Conservation (phyloP, 1,140 invertebrate genomes). For the Kradibia gibbosae region DNA sequence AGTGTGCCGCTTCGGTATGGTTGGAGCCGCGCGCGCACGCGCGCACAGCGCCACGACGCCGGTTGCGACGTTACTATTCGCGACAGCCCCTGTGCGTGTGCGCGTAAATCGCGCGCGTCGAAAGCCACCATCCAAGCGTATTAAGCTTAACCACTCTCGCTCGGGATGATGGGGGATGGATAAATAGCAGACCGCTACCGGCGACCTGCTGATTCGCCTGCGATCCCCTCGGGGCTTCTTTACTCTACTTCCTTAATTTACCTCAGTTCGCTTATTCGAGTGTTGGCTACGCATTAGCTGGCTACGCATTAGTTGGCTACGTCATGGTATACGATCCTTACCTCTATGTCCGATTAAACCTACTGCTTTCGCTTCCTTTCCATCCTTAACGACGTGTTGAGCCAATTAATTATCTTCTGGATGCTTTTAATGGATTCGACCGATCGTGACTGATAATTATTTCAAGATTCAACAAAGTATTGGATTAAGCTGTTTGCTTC, state of each 20-base stretch:
- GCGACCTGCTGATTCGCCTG: background rate
- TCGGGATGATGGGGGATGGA: background rate
- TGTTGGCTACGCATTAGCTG: background rate
- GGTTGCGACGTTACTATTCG: constrained; percentile 25
- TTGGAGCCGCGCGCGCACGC: constrained; percentile 58
- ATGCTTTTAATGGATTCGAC: too few relatives aligned
- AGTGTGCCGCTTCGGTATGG: constrained; percentile 54
- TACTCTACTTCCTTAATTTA: background rate
- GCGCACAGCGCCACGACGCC: constrained; percentile 44
- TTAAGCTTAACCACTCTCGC: background rate
- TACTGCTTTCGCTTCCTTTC: too few relatives aligned
- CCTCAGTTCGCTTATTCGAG: too few relatives aligned
- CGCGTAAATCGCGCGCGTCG: background rate
- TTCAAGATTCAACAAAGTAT: too few relatives aligned
- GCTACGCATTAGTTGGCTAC: too few relatives aligned
- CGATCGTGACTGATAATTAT: too few relatives aligned
- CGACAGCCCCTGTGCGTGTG: background rate
- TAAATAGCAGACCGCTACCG: background rate
- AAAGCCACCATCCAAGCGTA: background rate
- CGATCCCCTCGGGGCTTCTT: background rate
- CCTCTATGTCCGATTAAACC: too few relatives aligned
- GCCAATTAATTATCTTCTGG: too few relatives aligned
- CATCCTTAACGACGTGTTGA: too few relatives aligned
- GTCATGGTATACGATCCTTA: too few relatives aligned
- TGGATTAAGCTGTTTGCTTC: too few relatives aligned